Evolutionary conservation across 2,888 invertebrate species (phyloP), one percentile per base, ranked within the genome.

Genomic region (Ligdia adustata): DNA sequence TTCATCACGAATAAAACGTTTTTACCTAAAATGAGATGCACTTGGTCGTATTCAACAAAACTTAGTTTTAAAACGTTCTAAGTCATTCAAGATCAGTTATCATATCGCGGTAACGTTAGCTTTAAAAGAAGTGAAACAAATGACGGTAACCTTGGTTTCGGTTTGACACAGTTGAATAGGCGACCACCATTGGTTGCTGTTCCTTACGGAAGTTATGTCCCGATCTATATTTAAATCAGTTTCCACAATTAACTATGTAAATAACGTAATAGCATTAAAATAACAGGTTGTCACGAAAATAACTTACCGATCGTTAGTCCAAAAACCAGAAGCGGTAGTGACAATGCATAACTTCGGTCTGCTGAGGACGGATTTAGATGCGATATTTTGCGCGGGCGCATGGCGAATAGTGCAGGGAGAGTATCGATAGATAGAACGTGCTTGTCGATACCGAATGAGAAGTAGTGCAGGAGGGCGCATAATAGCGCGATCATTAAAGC

Each of bases 311-410:
- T 65, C 68, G 63, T 71, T 70, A 75, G 71, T 72, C 67, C 72
- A 69, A 78, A 81, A 82, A 75, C 74, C 70, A 77, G 76, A 79
- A 71, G 75, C 75, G 77, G 72, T 79, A 79, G 79, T 73, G 75
- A 83, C 85, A 86, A 85, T 84, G 81, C 84, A 80, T 79, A 82
- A 78, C 81, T 82, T 72, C 69, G 74, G 75, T 76, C 79, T 72
- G 77, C 68, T 70, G 63, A 60, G 59, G 76, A 79, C 84, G 63
- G 71, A 86, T 75, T 83, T 86, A 86, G 86, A 75, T 62, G 66
- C 79, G 82, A 81, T 83, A 83, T 82, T 81, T 74, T 72, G 79
- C 78, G 74, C 66, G 60, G 55, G 69, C 72, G 53, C 57, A 49
- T 43, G 40, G 15, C 26, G 31, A 7, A 6, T 53, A 44, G 59